Evolutionary conservation across 2,113 vertebrate genomes (phyloP).

Genomic region (Candoia aspera): DNA sequence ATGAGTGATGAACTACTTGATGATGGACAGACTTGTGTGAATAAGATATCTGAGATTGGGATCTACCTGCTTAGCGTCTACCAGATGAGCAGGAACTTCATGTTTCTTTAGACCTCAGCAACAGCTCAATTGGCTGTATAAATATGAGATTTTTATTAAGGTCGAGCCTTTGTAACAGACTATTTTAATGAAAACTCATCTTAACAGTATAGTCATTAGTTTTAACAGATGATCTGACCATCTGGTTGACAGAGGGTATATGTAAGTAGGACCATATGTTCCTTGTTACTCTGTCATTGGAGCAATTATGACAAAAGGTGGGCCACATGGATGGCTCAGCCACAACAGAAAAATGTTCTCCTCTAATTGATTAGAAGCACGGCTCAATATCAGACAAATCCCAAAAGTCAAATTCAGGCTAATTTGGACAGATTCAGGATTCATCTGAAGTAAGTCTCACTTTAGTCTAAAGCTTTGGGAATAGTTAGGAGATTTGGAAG

Average conservation of each 20-base stretch:
- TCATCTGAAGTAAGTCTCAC: neutral
- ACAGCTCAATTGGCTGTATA: neutral
- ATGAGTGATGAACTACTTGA: neutral
- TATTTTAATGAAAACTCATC: neutral
- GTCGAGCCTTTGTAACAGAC: neutral
- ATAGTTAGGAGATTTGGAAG: neutral
- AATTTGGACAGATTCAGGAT: neutral
- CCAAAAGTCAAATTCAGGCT: neutral
- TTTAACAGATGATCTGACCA: constrained; percentile 45
- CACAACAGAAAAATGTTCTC: neutral
- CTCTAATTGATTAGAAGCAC: neutral
- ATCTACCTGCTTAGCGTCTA: neutral
- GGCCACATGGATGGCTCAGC: constrained; percentile 16
- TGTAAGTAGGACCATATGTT: constrained; percentile 48
- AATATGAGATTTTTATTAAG: neutral
- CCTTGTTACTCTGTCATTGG: constrained; percentile 58
- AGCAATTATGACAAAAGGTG: constrained; percentile 53
- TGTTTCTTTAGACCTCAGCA: neutral
- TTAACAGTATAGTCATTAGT: constrained; percentile 11
- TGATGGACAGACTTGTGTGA: neutral
- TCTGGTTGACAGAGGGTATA: constrained; percentile 48
- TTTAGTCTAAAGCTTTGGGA: too few relatives aligned
- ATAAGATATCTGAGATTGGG: neutral
- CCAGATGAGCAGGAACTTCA: neutral
- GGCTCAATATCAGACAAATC: too few relatives aligned